Base-by-base conservation (phyloP, 1,140 invertebrate genomes). In the Nasonia longicornis region DNA sequence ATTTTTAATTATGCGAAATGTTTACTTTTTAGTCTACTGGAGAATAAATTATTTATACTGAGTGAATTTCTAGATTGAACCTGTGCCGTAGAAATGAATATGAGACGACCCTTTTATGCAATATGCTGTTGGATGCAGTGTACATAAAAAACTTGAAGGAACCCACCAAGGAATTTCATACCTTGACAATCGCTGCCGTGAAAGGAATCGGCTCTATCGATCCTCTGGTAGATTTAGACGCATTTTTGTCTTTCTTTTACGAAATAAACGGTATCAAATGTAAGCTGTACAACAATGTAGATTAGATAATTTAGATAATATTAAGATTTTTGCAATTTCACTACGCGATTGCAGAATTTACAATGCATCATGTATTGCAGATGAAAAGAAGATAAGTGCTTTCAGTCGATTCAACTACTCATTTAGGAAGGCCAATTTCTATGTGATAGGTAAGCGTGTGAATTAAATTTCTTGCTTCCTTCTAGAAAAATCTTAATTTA, bases 31-130 rank as follows among this genome's bases (percentile, higher is more conserved):
- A 26, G 26, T 26, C 26, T 26, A 26, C 26, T 26, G 1, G 26
- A 26, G 26, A 26, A 26, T 26, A 26, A 26, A 26, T 26, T 26
- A 26, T 26, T 26, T 26, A 20, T 58, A 58, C 16, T 20, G 52
- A 58, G 1, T 6, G 52, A 58, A 58, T 20, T 58, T 83, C 2
- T 52, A 87, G 86, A 69, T 14, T 87, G 3, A 88, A 88, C 77
- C 73, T 89, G 14, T 88, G 87, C 48, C 87, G 87, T 4, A 85
- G 86, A 73, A 86, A 79, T 2, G 84, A 76, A 29, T 38, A 12
- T 3, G 88, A 88, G 82, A 89, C 88, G 2, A 84, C 80, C 0
- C 75, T 85, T 77, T 63, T 89, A 12, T 87, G 87, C 42, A 20
- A n/a, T 66, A 81, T n/a, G 72, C 26, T 88, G 2, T 8, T 22